phyloP scores from a whole-genome alignment of 2,113 vertebrate genomes.

The Periophthalmus modestus region DNA sequence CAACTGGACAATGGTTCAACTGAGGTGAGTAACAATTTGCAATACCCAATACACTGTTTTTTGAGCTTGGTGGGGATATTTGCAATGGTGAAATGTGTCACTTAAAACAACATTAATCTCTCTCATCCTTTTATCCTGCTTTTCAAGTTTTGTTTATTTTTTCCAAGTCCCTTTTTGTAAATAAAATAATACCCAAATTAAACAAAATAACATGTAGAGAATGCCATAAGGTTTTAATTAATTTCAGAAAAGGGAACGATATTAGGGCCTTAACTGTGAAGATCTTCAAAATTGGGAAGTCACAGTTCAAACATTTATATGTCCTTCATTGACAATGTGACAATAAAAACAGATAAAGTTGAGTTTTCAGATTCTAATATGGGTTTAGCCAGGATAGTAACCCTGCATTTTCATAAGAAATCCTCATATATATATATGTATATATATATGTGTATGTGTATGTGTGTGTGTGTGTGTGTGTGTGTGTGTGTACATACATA shows the following conservation, averaged over 20 bases:
- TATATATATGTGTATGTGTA: no score
- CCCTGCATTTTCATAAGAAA: background rate
- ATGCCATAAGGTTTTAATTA: no score
- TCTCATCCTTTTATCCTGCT: no score
- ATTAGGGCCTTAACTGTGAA: background rate
- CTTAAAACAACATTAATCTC: background rate
- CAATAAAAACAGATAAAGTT: background rate
- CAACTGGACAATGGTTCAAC: conserved; percentile 9
- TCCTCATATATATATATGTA: no score
- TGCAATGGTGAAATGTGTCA: background rate
- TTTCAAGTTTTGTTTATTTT: no score
- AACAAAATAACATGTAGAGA: no score
- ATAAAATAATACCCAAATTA: no score
- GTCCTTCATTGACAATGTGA: background rate
- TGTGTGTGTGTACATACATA: no score
- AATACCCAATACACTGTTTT: background rate
- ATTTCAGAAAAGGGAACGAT: background rate
- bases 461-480: no score
- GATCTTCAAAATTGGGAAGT: background rate
- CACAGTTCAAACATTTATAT: background rate
- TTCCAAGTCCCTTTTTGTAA: no score
- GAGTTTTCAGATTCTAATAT: no score
- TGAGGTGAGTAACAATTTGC: conserved; percentile 34
- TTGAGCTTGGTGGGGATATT: background rate
- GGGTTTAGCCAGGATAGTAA: no score